A percentile compares a stretch with the other conserved stretches of the same genome.
These are phyloP conservation scores for Pagrus major DNA, from an alignment of 2,113 vertebrate genomes.

Conservation along the genomic window DNA sequence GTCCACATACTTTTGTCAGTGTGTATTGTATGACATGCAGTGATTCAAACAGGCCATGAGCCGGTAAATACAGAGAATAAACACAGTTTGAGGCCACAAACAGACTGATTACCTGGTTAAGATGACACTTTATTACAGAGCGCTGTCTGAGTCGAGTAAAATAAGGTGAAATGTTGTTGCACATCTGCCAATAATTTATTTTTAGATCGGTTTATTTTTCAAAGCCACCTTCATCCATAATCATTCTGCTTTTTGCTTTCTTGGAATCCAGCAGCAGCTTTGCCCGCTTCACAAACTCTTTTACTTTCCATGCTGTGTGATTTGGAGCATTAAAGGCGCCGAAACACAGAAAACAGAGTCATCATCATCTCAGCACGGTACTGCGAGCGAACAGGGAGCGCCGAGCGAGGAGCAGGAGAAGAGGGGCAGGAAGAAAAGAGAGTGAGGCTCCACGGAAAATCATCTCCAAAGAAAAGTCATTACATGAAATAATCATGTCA, in stretches of 20 bases:
- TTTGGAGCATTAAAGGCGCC: constrained; percentile 17
- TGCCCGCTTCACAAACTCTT: not conserved
- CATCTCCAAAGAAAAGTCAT: constrained; percentile 45
- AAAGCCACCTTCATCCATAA: not conserved
- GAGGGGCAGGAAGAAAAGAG: not conserved
- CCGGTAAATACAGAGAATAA: too few species aligned
- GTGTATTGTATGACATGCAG: not conserved
- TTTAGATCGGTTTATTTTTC: not conserved
- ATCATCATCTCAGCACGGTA: not conserved
- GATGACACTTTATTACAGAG: not conserved
- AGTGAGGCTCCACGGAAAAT: constrained; percentile 1
- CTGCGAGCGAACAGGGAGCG: constrained; percentile 5
- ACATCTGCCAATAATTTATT: not conserved
- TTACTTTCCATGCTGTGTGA: constrained; percentile 16
- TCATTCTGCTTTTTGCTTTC: not conserved
- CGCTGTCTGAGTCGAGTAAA: not conserved
- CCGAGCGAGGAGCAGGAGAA: not conserved
- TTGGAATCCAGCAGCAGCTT: not conserved
- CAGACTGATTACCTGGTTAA: not conserved
- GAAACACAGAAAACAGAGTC: not conserved
- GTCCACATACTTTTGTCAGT: not conserved
- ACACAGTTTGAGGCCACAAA: too few species aligned
- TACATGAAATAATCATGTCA: constrained; percentile 58
- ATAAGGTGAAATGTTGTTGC: not conserved
- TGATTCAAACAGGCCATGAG: not conserved